Conservation (phyloP, 2,888 invertebrate species). For the Gordius sp. region DNA sequence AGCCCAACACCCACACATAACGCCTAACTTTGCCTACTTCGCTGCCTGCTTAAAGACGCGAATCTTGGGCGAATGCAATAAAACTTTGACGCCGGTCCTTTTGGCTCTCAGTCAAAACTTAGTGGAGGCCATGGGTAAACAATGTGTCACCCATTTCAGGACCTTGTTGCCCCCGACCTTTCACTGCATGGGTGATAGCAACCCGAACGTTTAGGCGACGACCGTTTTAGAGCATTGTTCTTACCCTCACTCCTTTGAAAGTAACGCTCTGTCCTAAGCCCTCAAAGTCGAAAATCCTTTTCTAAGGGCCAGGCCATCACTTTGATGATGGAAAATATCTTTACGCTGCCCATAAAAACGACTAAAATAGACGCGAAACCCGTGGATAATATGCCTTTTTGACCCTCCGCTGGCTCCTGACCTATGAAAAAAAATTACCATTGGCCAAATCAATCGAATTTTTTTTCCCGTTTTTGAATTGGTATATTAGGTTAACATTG, state of each 20-base stretch:
- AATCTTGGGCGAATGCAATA: slow-evolving; percentile 63
- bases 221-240: slow-evolving; percentile 54
- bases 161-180: slow-evolving; percentile 58
- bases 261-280: slow-evolving; percentile 62
- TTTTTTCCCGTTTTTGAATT: too few species aligned
- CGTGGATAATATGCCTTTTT: too few species aligned
- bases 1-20: slow-evolving; percentile 49
- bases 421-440: too few species aligned
- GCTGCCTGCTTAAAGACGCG: slow-evolving; percentile 50
- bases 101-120: slow-evolving; percentile 54
- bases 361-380: slow-evolving; percentile 51
- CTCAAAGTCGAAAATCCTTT: slow-evolving; percentile 57
- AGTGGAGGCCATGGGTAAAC: slow-evolving; percentile 52
- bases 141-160: slow-evolving; percentile 49
- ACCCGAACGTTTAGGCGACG: slow-evolving; percentile 60
- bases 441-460: too few species aligned
- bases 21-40: slow-evolving; percentile 52
- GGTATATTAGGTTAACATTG: too few species aligned
- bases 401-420: too few species aligned
- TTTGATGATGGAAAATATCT: too few species aligned
- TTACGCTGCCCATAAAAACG: slow-evolving; percentile 28
- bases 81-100: slow-evolving; percentile 39
- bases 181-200: slow-evolving; percentile 39
- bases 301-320: slow-evolving; percentile 38
- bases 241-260: slow-evolving; percentile 52